These are phyloP conservation scores for Amphipoea lucens DNA, from an alignment of 2,888 invertebrate species.

Conservation along the genomic window DNA sequence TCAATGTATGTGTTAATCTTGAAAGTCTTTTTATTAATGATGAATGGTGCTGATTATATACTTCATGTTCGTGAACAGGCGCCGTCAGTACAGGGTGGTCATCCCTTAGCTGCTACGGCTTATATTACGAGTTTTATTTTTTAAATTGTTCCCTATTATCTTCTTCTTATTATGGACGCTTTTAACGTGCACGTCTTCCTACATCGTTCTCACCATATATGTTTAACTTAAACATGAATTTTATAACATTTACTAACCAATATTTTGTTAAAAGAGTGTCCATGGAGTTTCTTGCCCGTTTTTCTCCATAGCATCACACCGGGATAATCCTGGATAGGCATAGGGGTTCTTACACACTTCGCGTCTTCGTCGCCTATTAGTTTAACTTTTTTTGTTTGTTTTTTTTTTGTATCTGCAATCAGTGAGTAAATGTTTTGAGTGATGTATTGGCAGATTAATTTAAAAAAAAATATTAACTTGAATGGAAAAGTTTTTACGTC, in stretches of 20 bases:
- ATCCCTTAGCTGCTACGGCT: background rate
- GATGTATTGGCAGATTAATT: too few species aligned
- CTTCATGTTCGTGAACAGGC: too few species aligned
- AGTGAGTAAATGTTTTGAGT: too few species aligned
- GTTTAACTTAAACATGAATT: background rate
- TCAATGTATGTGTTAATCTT: too few species aligned
- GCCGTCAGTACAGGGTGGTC: too few species aligned
- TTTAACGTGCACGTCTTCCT: background rate
- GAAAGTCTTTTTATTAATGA: too few species aligned
- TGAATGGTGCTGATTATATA: too few species aligned
- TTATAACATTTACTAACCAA: background rate
- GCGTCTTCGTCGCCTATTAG: too few species aligned
- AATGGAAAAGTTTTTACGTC: conserved; percentile 19
- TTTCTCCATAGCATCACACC: background rate
- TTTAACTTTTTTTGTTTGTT: too few species aligned
- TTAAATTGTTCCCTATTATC: background rate
- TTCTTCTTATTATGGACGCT: background rate
- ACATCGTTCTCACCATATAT: background rate
- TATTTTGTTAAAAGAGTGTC: background rate
- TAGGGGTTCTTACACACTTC: background rate
- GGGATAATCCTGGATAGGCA: background rate
- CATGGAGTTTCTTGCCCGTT: background rate
- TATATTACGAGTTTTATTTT: background rate
- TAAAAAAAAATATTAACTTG: background rate
- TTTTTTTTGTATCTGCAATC: too few species aligned